phyloP scores from a whole-genome alignment of 2,888 invertebrate species.

The Steromphala cineraria region DNA sequence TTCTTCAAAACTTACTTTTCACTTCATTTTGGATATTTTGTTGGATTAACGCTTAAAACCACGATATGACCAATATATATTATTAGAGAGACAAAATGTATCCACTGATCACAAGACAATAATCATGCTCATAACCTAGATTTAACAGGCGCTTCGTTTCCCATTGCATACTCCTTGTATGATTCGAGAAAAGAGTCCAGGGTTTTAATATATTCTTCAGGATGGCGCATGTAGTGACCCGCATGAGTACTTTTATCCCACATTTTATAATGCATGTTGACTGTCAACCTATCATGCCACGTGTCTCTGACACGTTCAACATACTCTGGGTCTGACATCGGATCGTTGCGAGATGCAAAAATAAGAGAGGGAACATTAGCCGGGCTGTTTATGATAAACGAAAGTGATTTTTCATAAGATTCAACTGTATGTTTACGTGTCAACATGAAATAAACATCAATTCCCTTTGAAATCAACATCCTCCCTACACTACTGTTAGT shows the following conservation, averaged over 20 bases:
- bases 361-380: not conserved
- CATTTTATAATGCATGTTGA: not conserved
- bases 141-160: no score
- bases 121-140: no score
- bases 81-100: no score
- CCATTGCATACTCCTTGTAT: not conserved
- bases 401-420: not conserved
- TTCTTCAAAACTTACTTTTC: no score
- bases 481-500: not conserved
- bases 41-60: no score
- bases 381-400: not conserved
- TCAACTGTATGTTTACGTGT: not conserved
- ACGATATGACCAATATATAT: no score
- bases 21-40: no score
- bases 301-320: not conserved
- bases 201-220: not conserved
- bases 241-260: conserved; percentile 4
- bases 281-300: not conserved
- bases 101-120: no score
- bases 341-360: conserved; percentile 1
- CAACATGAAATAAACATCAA: not conserved
- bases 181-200: not conserved
- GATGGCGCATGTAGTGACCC: not conserved
- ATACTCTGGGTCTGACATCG: not conserved
- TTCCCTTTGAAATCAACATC: not conserved